Percentiles rank a stretch among this genome's conserved stretches.
These are phyloP conservation scores for Centruroides vittatus DNA, from an alignment of 1,140 invertebrate species.

Conservation along the genomic window DNA sequence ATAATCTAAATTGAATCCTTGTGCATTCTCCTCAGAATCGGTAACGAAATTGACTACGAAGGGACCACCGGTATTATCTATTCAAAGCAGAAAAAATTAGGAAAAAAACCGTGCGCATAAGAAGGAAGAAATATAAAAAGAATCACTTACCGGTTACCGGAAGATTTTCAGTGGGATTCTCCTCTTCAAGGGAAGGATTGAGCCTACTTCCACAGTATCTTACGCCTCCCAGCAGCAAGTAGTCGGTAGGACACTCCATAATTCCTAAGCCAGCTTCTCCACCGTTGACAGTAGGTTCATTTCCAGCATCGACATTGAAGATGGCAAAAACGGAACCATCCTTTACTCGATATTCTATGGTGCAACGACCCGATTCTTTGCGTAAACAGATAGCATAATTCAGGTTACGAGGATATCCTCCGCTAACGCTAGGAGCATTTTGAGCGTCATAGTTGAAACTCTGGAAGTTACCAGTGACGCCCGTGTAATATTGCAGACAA, in stretches of 20 bases:
- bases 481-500: conserved; percentile 53
- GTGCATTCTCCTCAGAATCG: conserved; percentile 32
- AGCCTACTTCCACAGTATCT: conserved; percentile 54
- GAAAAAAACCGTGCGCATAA: background rate
- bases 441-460: conserved; percentile 46
- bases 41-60: conserved; percentile 17
- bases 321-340: conserved; percentile 40
- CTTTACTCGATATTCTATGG: conserved; percentile 42
- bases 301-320: conserved; percentile 35
- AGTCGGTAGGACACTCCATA: conserved; percentile 55
- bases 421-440: background rate
- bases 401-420: conserved; percentile 42
- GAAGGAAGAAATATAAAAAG: background rate
- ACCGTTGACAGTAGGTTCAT: conserved; percentile 37
- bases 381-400: conserved; percentile 62
- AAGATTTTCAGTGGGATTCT: conserved; percentile 45
- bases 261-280: conserved; percentile 53
- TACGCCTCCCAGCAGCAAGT: conserved; percentile 46
- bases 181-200: conserved; percentile 45
- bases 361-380: conserved; percentile 43
- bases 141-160: conserved; percentile 42
- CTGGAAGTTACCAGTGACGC: conserved; percentile 41
- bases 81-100: background rate
- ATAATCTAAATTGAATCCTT: conserved; percentile 66
- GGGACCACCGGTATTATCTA: conserved; percentile 18